Conservation (phyloP, 1,140 invertebrate species). For the Bathynomus jamesi region DNA sequence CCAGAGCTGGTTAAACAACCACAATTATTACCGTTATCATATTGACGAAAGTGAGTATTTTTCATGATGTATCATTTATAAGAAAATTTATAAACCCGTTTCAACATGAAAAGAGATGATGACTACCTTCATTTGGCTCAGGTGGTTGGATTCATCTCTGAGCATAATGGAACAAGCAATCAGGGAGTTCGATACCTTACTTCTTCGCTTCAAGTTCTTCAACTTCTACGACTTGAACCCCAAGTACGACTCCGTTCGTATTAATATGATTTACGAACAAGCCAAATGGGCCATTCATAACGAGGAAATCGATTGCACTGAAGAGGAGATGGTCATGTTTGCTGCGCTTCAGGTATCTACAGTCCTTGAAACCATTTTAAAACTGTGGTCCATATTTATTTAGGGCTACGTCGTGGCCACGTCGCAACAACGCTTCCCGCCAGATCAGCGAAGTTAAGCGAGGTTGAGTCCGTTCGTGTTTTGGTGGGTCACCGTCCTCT, state of each 20-base stretch:
- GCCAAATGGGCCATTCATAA: slow-evolving; percentile 95
- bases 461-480: too few relatives aligned
- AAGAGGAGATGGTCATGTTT: slow-evolving; percentile 98
- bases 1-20: too few relatives aligned
- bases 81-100: too few relatives aligned
- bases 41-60: neutral
- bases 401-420: too few relatives aligned
- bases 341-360: slow-evolving; percentile 92
- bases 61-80: neutral
- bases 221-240: slow-evolving; percentile 84
- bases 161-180: slow-evolving; percentile 99
- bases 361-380: too few relatives aligned
- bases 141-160: slow-evolving; percentile 94
- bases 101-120: too few relatives aligned
- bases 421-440: too few relatives aligned
- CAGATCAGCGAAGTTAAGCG: too few relatives aligned
- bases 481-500: too few relatives aligned
- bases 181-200: slow-evolving; percentile 79
- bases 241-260: slow-evolving; percentile 86
- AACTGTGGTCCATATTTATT: neutral
- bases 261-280: slow-evolving; percentile 99
- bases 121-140: slow-evolving; percentile 44
- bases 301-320: slow-evolving; percentile 97
- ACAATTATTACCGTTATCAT: neutral
- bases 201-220: slow-evolving; percentile 68